Conservation (phyloP, 2,888 invertebrate genomes). For the Heliconius hortense region DNA sequence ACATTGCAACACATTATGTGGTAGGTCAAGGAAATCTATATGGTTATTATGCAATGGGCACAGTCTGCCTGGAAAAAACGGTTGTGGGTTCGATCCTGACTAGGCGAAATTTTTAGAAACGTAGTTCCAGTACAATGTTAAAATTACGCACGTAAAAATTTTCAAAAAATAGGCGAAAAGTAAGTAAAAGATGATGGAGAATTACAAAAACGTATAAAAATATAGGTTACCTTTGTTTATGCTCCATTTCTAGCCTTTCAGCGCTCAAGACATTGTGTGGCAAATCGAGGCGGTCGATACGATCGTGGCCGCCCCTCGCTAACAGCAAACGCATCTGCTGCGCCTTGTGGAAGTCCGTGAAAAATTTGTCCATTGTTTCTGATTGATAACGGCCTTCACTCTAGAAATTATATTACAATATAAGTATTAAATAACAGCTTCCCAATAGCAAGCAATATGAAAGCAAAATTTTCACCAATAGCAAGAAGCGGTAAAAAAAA, state of each 20-base stretch:
- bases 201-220: background rate
- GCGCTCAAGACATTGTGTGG: constrained; percentile 69
- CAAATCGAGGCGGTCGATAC: constrained; percentile 54
- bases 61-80: no score
- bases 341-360: constrained; percentile 87
- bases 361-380: constrained; percentile 86
- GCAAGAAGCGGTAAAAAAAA: no score
- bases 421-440: background rate
- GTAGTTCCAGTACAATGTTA: no score
- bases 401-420: constrained; percentile 48
- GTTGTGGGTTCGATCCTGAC: no score
- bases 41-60: no score
- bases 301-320: constrained; percentile 57
- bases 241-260: constrained; percentile 68
- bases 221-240: constrained; percentile 66
- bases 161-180: no score
- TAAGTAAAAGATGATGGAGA: background rate
- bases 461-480: background rate
- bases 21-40: no score
- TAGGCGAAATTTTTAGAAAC: no score
- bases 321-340: constrained; percentile 72
- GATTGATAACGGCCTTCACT: constrained; percentile 72
- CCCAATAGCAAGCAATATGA: no score
- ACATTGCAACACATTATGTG: no score
- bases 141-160: no score